Evolutionary conservation across 1,140 invertebrate species (phyloP).

Genomic region (Temnothorax nylanderi): DNA sequence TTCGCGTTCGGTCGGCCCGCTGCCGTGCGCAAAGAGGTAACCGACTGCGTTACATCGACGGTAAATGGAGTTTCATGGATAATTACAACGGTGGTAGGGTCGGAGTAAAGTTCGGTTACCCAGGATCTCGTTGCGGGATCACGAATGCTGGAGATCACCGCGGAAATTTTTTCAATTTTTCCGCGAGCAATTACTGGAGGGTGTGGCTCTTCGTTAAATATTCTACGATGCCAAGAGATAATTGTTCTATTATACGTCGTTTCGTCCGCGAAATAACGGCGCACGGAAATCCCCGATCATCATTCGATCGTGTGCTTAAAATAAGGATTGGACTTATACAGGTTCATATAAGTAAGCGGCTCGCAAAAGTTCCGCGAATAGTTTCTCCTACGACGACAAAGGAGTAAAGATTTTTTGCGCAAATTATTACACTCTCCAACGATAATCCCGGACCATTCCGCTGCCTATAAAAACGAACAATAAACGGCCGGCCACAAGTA

Average conservation of each 20-base stretch:
- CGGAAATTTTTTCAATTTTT: conserved; percentile 20
- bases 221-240: background rate
- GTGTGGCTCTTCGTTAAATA: conserved; percentile 9
- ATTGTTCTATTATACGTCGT: conserved; percentile 31
- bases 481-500: conserved; percentile 51
- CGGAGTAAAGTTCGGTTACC: conserved; percentile 35
- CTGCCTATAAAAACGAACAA: conserved; percentile 57
- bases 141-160: background rate
- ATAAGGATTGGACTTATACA: conserved; percentile 11
- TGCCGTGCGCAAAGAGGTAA: conserved; percentile 44
- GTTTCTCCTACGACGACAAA: conserved; percentile 53
- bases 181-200: background rate
- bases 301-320: background rate
- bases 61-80: conserved; percentile 50
- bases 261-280: conserved; percentile 14
- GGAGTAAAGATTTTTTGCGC: conserved; percentile 58
- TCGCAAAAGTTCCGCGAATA: conserved; percentile 53
- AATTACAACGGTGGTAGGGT: conserved; percentile 27
- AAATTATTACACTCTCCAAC: conserved; percentile 61
- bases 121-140: conserved; percentile 22
- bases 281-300: background rate
- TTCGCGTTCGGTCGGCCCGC: background rate
- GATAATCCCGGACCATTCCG: conserved; percentile 53
- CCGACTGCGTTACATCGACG: conserved; percentile 43
- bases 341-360: conserved; percentile 7